phyloP scores from a whole-genome alignment of 2,888 invertebrate genomes.

The Ectemnius lituratus region DNA sequence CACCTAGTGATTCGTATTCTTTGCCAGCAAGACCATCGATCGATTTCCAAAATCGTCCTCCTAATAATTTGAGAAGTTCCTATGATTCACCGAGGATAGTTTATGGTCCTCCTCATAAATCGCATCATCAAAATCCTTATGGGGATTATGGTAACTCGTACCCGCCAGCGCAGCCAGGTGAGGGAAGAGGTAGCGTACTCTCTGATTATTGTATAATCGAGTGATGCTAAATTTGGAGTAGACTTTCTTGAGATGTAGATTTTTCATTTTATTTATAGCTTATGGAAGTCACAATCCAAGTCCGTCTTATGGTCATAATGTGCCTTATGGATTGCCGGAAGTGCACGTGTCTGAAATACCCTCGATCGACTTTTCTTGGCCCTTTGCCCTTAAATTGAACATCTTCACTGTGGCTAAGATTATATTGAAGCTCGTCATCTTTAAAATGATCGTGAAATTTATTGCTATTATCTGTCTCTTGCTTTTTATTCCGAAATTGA shows the following conservation, averaged over 20 bases:
- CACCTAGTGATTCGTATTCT: conserved; percentile 59
- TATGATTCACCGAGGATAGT: conserved; percentile 18
- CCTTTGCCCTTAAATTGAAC: conserved; percentile 84
- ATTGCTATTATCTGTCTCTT: conserved; percentile 87
- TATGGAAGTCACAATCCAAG: conserved; percentile 77
- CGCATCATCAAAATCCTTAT: conserved; percentile 42
- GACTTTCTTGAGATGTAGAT: neutral
- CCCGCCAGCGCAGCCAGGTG: conserved; percentile 68
- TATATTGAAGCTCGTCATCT: conserved; percentile 86
- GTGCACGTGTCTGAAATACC: conserved; percentile 53
- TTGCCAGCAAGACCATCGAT: conserved; percentile 53
- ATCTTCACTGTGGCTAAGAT: conserved; percentile 87
- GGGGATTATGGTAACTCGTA: conserved; percentile 46
- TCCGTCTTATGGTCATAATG: conserved; percentile 38
- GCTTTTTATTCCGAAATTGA: conserved; percentile 86
- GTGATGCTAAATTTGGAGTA: too few relatives aligned
- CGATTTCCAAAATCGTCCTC: conserved; percentile 32
- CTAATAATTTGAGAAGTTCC: neutral
- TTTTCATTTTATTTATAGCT: conserved; percentile 48
- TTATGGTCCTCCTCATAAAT: conserved; percentile 15
- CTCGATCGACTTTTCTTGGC: conserved; percentile 80
- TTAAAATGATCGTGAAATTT: conserved; percentile 90
- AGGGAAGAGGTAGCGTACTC: conserved; percentile 66
- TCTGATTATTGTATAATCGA: neutral
- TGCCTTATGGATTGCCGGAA: conserved; percentile 59